phyloP scores from a whole-genome alignment of 2,888 invertebrate genomes.

The Thera obeliscata region DNA sequence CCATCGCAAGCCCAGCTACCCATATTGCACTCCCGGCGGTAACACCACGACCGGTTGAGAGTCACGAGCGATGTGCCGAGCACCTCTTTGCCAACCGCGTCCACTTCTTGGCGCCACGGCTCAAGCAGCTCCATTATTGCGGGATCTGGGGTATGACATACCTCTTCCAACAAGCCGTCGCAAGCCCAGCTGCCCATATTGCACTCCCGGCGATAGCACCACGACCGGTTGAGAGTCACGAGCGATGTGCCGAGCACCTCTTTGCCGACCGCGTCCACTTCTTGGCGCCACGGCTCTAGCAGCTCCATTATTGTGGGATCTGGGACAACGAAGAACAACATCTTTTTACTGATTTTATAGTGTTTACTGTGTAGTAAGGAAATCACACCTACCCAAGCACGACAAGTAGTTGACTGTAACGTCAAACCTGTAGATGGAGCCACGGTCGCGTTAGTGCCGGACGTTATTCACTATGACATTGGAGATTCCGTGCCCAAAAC shows the following conservation, averaged over 20 bases:
- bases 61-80: slow-evolving; percentile 85
- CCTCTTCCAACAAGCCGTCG: slow-evolving; percentile 86
- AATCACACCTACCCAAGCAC: too few relatives aligned
- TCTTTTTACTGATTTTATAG: too few relatives aligned
- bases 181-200: slow-evolving; percentile 90
- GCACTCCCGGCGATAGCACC: slow-evolving; percentile 86
- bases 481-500: too few relatives aligned
- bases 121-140: slow-evolving; percentile 79
- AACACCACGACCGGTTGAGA: slow-evolving; percentile 83
- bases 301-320: slow-evolving; percentile 76
- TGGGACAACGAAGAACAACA: slow-evolving; percentile 36
- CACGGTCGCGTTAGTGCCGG: too few relatives aligned
- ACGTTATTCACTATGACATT: too few relatives aligned
- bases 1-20: slow-evolving; percentile 91
- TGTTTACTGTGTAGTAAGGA: too few relatives aligned
- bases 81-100: slow-evolving; percentile 82
- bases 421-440: too few relatives aligned
- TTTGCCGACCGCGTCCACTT: slow-evolving; percentile 84
- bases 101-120: slow-evolving; percentile 86
- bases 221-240: slow-evolving; percentile 83
- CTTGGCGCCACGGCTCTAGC: slow-evolving; percentile 86
- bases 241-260: slow-evolving; percentile 84
- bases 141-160: slow-evolving; percentile 39
- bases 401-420: too few relatives aligned
- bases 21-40: slow-evolving; percentile 87